phyloP scores from a whole-genome alignment of 37 sponge, comb jelly and placozoan genomes.

The Ianthella basta region DNA sequence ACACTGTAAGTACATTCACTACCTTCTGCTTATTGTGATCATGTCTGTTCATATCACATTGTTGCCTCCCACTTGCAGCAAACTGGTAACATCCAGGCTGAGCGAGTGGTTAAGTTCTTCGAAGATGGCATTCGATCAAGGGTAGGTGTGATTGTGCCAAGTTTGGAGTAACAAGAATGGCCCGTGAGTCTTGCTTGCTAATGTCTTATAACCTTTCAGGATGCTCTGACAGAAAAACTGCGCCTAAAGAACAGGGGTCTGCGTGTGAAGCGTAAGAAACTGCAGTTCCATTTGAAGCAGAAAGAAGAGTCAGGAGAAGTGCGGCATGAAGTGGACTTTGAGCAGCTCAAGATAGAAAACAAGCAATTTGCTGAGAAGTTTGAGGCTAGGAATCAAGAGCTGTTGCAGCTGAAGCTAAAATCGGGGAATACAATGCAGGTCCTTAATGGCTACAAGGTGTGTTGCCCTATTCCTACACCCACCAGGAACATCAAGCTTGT shows the following conservation, averaged over 20 bases:
- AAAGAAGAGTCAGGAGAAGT: conserved; percentile 96
- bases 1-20: conserved; percentile 54
- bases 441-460: conserved; percentile 86
- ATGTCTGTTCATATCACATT: neutral
- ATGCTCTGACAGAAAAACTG: conserved; percentile 85
- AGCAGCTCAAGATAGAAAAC: conserved; percentile 97
- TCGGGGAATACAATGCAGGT: conserved; percentile 94
- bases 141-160: conserved; percentile 33
- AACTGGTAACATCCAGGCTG: conserved; percentile 80
- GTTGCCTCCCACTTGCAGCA: conserved; percentile 39
- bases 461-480: too few relatives aligned
- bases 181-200: neutral
- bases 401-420: conserved; percentile 89
- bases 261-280: conserved; percentile 74
- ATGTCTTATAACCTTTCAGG: conserved; percentile 43
- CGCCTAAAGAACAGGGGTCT: conserved; percentile 88
- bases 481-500: neutral
- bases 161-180: neutral
- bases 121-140: conserved; percentile 83
- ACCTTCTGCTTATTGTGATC: neutral
- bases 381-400: conserved; percentile 93
- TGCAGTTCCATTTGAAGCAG: conserved; percentile 83
- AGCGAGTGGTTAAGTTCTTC: conserved; percentile 86
- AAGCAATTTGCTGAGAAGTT: conserved; percentile 85
- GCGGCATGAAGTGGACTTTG: conserved; percentile 91